These are phyloP conservation scores for Euthynnus affinis DNA, from an alignment of 2,797 vertebrate genomes.

Conservation along the genomic window DNA sequence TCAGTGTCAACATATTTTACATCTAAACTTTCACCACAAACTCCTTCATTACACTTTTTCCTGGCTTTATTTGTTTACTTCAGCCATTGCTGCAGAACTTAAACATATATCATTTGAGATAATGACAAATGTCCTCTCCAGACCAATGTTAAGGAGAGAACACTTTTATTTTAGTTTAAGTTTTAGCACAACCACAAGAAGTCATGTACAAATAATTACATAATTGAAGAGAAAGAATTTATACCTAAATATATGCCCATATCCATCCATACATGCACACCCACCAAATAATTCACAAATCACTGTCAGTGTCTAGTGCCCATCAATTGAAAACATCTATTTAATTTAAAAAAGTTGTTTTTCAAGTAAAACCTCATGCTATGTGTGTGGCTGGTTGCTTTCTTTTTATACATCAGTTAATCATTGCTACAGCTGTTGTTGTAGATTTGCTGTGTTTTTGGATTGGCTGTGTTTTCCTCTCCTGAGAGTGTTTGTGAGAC, in stretches of 20 bases:
- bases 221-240: background rate
- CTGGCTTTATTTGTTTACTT: background rate
- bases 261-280: background rate
- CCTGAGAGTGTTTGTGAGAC: conserved; percentile 9
- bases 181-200: too few relatives aligned
- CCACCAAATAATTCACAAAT: background rate
- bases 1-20: too few relatives aligned
- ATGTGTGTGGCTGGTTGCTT: background rate
- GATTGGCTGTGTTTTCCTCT: conserved; percentile 5
- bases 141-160: background rate
- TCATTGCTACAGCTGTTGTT: background rate
- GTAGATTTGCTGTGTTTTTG: conserved; percentile 11
- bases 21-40: too few relatives aligned
- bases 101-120: background rate
- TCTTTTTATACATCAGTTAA: conserved; percentile 11
- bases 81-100: background rate
- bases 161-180: too few relatives aligned
- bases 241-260: too few relatives aligned
- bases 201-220: too few relatives aligned
- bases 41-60: too few relatives aligned
- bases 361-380: background rate
- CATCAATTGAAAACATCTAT: background rate
- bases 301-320: background rate
- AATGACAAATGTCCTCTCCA: background rate
- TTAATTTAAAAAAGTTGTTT: background rate